Evolutionary conservation across 2,113 vertebrate species (phyloP).

Genomic region (Columba janthina): DNA sequence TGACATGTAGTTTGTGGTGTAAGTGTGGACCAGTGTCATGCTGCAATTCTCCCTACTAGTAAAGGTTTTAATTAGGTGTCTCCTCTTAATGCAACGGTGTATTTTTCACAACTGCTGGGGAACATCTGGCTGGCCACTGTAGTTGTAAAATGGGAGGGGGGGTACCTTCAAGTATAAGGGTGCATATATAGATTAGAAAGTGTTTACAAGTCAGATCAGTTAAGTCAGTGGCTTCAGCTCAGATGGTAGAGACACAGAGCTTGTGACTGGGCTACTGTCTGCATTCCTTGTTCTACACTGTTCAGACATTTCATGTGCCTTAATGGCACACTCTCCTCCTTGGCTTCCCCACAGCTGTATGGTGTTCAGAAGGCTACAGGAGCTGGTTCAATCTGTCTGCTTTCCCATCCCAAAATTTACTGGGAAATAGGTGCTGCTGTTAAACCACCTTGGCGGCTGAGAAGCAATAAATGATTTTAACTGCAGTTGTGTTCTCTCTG

Average conservation of each 20-base stretch:
- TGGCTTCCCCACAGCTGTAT: not conserved
- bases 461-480: not conserved
- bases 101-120: not conserved
- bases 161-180: not conserved
- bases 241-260: not conserved
- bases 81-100: fast-evolving
- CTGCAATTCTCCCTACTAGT: not conserved
- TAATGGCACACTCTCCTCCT: not conserved
- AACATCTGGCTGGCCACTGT: not conserved
- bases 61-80: not conserved
- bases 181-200: not conserved
- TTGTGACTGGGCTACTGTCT: not conserved
- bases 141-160: not conserved
- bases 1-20: not conserved
- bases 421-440: not conserved
- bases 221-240: not conserved
- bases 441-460: not conserved
- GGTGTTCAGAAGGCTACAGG: not conserved
- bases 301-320: not conserved
- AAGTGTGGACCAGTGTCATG: not conserved
- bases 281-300: not conserved
- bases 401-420: not conserved
- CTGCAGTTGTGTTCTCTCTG: not conserved
- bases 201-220: not conserved
- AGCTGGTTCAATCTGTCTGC: not conserved